A percentile compares a stretch with the other conserved stretches of the same genome.
phyloP scores from a whole-genome alignment of 2,797 vertebrate species.

The Emys orbicularis region DNA sequence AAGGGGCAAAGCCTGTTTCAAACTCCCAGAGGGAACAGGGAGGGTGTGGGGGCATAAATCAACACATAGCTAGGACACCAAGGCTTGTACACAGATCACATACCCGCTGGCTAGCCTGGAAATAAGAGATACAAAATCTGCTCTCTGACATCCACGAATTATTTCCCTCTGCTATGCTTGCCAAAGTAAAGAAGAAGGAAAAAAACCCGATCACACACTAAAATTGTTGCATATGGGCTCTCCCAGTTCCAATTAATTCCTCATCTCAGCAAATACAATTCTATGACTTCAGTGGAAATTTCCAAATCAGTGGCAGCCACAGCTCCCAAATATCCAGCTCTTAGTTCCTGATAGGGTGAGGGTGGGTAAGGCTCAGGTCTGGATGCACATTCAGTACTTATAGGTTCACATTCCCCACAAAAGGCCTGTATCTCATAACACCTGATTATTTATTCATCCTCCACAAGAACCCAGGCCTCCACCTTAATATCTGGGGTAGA shows the following conservation, averaged over 20 bases:
- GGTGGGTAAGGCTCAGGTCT: not conserved
- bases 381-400: not conserved
- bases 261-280: not conserved
- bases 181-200: not conserved
- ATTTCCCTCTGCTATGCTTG: not conserved
- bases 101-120: not conserved
- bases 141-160: not conserved
- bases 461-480: not conserved
- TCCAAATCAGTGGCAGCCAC: not conserved
- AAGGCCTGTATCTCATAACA: not conserved
- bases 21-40: not conserved
- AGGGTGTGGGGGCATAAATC: not conserved
- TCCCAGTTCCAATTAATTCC: not conserved
- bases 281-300: not conserved
- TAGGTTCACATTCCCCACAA: not conserved
- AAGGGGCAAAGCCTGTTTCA: not conserved
- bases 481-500: not conserved
- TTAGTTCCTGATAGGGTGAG: too few species aligned
- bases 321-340: not conserved
- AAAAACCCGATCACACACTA: not conserved
- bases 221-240: not conserved
- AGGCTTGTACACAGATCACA: not conserved
- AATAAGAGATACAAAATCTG: not conserved
- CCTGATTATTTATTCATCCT: not conserved
- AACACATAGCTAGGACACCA: not conserved